Conservation (phyloP, 2,888 invertebrate species). For the Stramonita haemastoma region DNA sequence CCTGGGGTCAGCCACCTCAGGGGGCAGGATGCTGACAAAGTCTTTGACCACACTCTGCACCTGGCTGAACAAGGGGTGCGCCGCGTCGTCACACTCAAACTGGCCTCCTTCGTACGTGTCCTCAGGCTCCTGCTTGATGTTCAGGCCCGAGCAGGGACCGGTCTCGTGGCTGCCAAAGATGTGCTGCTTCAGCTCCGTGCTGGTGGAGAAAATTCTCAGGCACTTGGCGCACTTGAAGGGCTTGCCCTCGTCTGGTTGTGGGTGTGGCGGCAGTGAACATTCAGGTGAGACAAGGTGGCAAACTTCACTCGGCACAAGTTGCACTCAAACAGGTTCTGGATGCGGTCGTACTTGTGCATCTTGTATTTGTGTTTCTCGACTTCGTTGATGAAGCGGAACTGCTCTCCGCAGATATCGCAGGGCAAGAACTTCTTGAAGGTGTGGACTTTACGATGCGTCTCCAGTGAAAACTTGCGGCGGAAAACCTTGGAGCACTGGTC, state of each 20-base stretch:
- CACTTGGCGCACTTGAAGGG: slow-evolving; percentile 52
- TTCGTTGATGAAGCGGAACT: slow-evolving; percentile 51
- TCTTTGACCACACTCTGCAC: background rate
- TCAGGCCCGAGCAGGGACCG: background rate
- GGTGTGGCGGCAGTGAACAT: slow-evolving; percentile 49
- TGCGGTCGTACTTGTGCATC: slow-evolving; percentile 46
- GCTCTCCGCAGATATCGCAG: slow-evolving; percentile 52
- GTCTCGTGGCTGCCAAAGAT: slow-evolving; percentile 47
- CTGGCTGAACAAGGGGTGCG: background rate
- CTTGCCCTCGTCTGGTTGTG: slow-evolving; percentile 44
- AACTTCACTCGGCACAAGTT: slow-evolving; percentile 48
- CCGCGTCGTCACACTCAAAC: background rate
- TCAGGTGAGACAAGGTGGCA: slow-evolving; percentile 48
- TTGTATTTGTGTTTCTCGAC: slow-evolving; percentile 51
- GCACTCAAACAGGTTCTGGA: slow-evolving; percentile 47
- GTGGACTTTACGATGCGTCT: slow-evolving; percentile 50
- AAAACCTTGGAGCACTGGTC: slow-evolving; percentile 51
- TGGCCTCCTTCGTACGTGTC: slow-evolving; percentile 15
- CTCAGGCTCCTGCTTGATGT: slow-evolving; percentile 29
- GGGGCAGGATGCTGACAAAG: background rate
- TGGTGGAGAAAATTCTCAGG: slow-evolving; percentile 40
- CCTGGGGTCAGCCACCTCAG: background rate
- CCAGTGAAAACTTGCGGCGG: slow-evolving; percentile 48
- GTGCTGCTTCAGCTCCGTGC: slow-evolving; percentile 49
- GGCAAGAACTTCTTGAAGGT: slow-evolving; percentile 51